phyloP scores from a whole-genome alignment of 2,888 invertebrate genomes.

The Barypeithes pellucidus region DNA sequence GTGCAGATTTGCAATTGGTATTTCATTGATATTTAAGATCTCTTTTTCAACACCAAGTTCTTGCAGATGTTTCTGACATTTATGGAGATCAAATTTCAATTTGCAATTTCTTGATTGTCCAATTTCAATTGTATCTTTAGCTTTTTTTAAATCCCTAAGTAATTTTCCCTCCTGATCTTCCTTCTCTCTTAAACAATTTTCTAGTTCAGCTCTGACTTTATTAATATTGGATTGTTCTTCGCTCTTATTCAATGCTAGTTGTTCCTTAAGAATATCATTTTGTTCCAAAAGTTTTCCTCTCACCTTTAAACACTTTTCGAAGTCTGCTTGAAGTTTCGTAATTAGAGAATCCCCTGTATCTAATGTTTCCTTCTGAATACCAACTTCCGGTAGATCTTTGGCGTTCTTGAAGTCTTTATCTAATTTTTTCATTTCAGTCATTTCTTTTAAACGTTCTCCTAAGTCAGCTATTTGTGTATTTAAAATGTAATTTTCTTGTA shows the following conservation, averaged over 20 bases:
- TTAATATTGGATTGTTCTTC: neutral
- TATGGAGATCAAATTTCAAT: conserved; percentile 25
- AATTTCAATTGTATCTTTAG: conserved; percentile 57
- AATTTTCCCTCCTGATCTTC: conserved; percentile 23
- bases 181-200: conserved; percentile 39
- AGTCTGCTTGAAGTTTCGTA: conserved; percentile 29
- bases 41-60: neutral
- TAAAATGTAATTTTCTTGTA: conserved; percentile 9
- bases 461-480: conserved; percentile 33
- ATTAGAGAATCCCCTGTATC: neutral
- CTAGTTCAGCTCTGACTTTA: conserved; percentile 43
- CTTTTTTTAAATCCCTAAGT: conserved; percentile 34
- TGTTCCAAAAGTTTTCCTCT: conserved; percentile 23
- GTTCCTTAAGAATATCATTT: conserved; percentile 27
- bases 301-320: conserved; percentile 33
- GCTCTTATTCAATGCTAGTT: neutral
- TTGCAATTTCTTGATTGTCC: conserved; percentile 56
- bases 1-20: conserved; percentile 4
- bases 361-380: neutral
- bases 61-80: conserved; percentile 2
- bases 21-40: neutral
- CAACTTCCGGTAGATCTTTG: neutral
- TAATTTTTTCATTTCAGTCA: conserved; percentile 4
- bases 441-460: conserved; percentile 8
- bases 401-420: conserved; percentile 21